Evolutionary conservation across 2,113 vertebrate species (phyloP), one percentile per base, ranked within the genome.

Genomic region (Gobio gobio): DNA sequence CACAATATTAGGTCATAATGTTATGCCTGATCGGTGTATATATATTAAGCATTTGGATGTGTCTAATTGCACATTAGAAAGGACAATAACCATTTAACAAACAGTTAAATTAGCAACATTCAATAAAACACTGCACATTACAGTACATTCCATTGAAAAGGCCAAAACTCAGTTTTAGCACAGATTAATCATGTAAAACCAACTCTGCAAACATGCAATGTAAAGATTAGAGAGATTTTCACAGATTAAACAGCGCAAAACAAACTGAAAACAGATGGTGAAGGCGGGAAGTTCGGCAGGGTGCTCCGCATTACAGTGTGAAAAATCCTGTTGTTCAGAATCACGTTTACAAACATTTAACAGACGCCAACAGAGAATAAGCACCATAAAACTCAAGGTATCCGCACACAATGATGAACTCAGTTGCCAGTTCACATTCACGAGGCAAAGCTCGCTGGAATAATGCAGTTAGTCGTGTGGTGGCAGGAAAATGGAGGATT

Each of bases 261-360:
- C 83, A 89, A 85, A 88, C 79, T 51, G 83, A 58, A 80, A 87
- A 83, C 90, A 90, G 90, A 89, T 88, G 88, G 88, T 36, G 54
- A 82, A 82, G 70, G 18, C 70, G 14, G 83, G n/a, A 70, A 45
- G 77, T 73, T 79, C 80, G 40, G 36, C 40, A 47, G 84, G 77
- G 64, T 78, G 36, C 85, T 63, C 3, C 1, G 49, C 54, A 78
- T 26, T 68, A 14, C 63, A 58, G 56, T 54, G 68, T 40, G 64
- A 63, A 70, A 87, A 89, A 90, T 87, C 80, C 85, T 61, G 74
- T 75, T 82, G 45, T 51, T 83, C 83, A 78, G 79, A 85, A 75
- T 36, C 76, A 29, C 14, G 61, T 87, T 77, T 45, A 66, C 59
- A 64, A 78, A 75, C 56, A 83, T 70, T 86, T 75, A 76, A 78